Evolutionary conservation across 2,888 invertebrate genomes (phyloP).

Genomic region (Caenorhabditis uteleia): DNA sequence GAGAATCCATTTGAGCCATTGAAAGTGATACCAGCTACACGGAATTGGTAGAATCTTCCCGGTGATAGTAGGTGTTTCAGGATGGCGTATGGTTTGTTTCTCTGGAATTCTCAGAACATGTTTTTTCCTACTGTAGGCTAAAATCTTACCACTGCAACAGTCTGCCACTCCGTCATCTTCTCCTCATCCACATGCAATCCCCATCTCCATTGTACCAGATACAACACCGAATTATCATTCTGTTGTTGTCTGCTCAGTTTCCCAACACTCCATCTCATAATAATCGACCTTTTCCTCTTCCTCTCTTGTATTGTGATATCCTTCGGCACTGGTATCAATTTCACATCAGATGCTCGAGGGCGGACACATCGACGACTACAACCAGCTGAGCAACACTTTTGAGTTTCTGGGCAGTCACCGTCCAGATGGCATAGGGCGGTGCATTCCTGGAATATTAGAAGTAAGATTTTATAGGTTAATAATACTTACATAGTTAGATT

Average conservation of each 20-base stretch:
- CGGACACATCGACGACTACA: slow-evolving; percentile 56
- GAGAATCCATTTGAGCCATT: slow-evolving; percentile 70
- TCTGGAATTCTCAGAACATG: slow-evolving; percentile 34
- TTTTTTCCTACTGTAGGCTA: not conserved
- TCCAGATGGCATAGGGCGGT: slow-evolving; percentile 70
- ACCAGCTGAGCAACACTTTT: slow-evolving; percentile 70
- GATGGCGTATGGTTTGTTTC: slow-evolving; percentile 68
- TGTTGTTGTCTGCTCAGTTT: slow-evolving; percentile 49
- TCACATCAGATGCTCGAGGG: slow-evolving; percentile 39
- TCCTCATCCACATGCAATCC: slow-evolving; percentile 51
- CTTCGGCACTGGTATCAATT: slow-evolving; percentile 61
- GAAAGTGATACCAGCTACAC: slow-evolving; percentile 68
- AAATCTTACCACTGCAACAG: slow-evolving; percentile 56
- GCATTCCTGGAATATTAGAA: slow-evolving; percentile 64
- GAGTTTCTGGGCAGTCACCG: slow-evolving; percentile 69
- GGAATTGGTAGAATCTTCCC: slow-evolving; percentile 66
- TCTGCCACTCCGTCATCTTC: slow-evolving; percentile 68
- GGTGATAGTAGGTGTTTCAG: slow-evolving; percentile 67
- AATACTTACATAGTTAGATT: slow-evolving; percentile 45
- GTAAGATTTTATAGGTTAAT: not conserved
- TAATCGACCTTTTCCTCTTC: slow-evolving; percentile 63
- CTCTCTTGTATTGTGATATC: slow-evolving; percentile 62
- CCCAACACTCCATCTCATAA: slow-evolving; percentile 66
- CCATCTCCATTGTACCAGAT: slow-evolving; percentile 68
- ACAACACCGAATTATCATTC: slow-evolving; percentile 60